Evolutionary conservation across 2,113 vertebrate genomes (phyloP), one percentile per base, ranked within the genome.

Genomic region (Chrysochloris asiatica): DNA sequence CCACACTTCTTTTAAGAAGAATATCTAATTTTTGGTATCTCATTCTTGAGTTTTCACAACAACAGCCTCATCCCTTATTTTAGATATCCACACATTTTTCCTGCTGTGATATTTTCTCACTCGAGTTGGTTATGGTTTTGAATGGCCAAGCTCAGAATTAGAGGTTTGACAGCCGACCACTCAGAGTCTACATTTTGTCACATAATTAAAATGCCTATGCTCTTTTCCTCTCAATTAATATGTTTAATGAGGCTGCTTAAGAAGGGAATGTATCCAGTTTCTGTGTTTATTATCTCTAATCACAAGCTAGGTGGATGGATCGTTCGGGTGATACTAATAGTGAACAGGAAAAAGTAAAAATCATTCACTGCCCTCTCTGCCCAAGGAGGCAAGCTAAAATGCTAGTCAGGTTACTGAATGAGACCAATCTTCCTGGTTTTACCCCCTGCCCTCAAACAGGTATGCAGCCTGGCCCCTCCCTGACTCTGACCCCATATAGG

Each of bases 141-240:
- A 61, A 41, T 52, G 28, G 12, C 38, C 61, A 83, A 65, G 45
- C 59, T 88, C 56, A 36, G 45, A 96, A 73, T 54, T 17, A 3
- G 61, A 67, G 47, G 69, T 88, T 48, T 56, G 54, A 89, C 43
- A 89, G 48, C 73, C 28, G 26, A 45, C 4, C 75, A 48, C 63
- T 76, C 59, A 73, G 54, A 50, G 81, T 90, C 91, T 69, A 6
- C n/a, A 59, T n/a, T 41, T 88, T 69, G 48, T 91, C 87, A 50
- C 73, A 54, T 80, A 54, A 81, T 93, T 86, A 38, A 92, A 86
- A 92, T 47, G 38, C 38, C 54, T 76, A 33, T 47, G 65, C 17
- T 83, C 61, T 84, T 75, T 81, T 56, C 43, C 73, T 86, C 81
- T 89, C 91, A 91, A 45, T 90, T 50, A 95, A 84, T 92, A 78